These are phyloP conservation scores for Sminthurinus signatus DNA, from an alignment of 1,140 invertebrate species.

Conservation along the genomic window DNA sequence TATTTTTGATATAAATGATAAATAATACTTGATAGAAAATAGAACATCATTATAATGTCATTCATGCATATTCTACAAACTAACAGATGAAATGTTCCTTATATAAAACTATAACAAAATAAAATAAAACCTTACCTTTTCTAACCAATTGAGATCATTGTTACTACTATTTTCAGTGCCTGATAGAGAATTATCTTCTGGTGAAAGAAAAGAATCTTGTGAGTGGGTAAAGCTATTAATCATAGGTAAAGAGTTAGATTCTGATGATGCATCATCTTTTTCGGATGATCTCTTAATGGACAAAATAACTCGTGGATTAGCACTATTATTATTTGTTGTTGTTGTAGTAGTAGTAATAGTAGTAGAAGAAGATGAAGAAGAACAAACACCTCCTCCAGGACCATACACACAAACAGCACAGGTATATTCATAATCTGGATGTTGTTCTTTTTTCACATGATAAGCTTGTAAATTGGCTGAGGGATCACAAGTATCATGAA, in stretches of 20 bases:
- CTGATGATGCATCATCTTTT: conserved; percentile 24
- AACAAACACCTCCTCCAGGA: conserved; percentile 15
- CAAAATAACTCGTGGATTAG: conserved; percentile 25
- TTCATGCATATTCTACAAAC: too few species aligned
- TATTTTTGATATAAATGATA: too few species aligned
- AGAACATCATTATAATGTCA: too few species aligned
- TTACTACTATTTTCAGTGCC: conserved; percentile 46
- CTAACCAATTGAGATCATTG: conserved; percentile 30
- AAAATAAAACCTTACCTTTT: conserved; percentile 29
- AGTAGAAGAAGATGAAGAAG: too few species aligned
- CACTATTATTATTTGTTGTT: conserved; percentile 10
- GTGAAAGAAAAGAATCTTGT: conserved; percentile 45
- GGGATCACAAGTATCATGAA: conserved; percentile 85
- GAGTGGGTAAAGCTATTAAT: conserved; percentile 39
- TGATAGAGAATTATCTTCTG: conserved; percentile 48
- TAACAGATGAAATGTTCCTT: too few species aligned
- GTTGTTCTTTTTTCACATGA: conserved; percentile 67
- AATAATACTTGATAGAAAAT: too few species aligned
- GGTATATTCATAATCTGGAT: conserved; percentile 79
- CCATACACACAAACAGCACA: conserved; percentile 72
- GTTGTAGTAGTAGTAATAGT: too few species aligned
- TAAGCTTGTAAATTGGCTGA: conserved; percentile 74
- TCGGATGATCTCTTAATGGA: conserved; percentile 27
- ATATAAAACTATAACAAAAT: too few species aligned
- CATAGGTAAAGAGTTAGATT: conserved; percentile 29